Base-by-base conservation (phyloP, 2,113 vertebrate genomes). In the Micronisus gabar region DNA sequence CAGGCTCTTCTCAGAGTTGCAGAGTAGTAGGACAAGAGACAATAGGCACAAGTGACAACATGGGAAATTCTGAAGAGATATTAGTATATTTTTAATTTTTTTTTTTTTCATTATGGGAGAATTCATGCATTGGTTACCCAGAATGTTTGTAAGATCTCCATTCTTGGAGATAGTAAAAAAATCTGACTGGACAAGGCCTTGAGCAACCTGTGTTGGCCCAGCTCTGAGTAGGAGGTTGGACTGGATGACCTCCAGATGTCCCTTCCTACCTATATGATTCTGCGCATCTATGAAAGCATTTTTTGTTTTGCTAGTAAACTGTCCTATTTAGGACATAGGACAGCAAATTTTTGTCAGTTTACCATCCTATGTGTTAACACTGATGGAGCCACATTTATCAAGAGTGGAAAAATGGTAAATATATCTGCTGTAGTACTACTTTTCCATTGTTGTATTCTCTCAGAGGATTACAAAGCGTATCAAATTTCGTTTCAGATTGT, bases 1-100 rank as follows among this genome's bases (percentile, higher is more conserved):
- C 43, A 52, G 26, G 5, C 34, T 38, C 38, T 45, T 75, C 74
- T 56, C 7, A 40, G 53, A 22, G 10, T 20, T 3, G 1, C 17
- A 8, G 67, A 32, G 15, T 3, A 9, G 2, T 9, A 67, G 27
- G 15, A 41, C 27, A 40, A 67, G 41, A 40, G 29, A 30, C 14
- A 80, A 4, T 19, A 59, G n/a, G 34, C 62, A 53, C 30, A 72
- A 73, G 11, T 36, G 10, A 40, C 27, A 75, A 36, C 12, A 9
- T 5, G 3, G 1, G 3, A 34, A 59, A 55, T 55, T 83, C 32
- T 62, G 38, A 67, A 15, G 7, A 75, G 22, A 40, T 27, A 48
- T 36, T 16, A 27, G 9, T 4, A 12, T 43, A 10, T 30, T 43
- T 63, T 25, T 5, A 7, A 1, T 7, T 8, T 5, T 15, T 4